phyloP scores from a whole-genome alignment of 2,797 vertebrate genomes.

The Phalanger gymnotis region DNA sequence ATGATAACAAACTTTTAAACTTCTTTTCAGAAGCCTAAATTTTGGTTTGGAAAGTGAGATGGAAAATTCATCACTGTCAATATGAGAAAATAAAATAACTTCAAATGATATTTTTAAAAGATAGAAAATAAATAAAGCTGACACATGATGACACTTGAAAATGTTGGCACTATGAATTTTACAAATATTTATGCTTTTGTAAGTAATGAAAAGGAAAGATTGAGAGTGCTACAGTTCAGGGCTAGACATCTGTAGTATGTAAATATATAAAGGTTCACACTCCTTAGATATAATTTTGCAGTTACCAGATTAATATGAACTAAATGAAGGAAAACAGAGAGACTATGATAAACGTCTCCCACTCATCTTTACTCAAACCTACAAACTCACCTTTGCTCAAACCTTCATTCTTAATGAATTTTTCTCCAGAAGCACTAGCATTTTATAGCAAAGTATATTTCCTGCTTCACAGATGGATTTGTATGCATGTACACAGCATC shows the following conservation, averaged over 20 bases:
- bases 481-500: background rate
- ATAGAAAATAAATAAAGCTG: slow-evolving; percentile 58
- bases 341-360: background rate
- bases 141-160: slow-evolving; percentile 49
- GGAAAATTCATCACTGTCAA: slow-evolving; percentile 37
- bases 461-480: background rate
- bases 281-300: slow-evolving; percentile 27
- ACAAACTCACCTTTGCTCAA: background rate
- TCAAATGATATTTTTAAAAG: slow-evolving; percentile 7
- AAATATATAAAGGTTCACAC: slow-evolving; percentile 47
- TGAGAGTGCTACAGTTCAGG: slow-evolving; percentile 32
- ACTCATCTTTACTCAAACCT: background rate
- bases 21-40: slow-evolving; percentile 18
- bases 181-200: slow-evolving; percentile 54
- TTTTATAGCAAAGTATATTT: slow-evolving; percentile 35
- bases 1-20: slow-evolving; percentile 43
- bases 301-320: slow-evolving; percentile 13
- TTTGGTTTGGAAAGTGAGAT: slow-evolving; percentile 28
- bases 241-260: slow-evolving; percentile 22
- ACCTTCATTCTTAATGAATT: background rate
- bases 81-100: slow-evolving; percentile 45
- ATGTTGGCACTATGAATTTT: slow-evolving; percentile 32
- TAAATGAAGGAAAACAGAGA: slow-evolving; percentile 31
- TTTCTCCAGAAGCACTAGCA: slow-evolving; percentile 18
- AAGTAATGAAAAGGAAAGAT: slow-evolving; percentile 44